These are phyloP conservation scores for Digitonthophagus gazella DNA, from an alignment of 2,888 invertebrate genomes.

Conservation along the genomic window DNA sequence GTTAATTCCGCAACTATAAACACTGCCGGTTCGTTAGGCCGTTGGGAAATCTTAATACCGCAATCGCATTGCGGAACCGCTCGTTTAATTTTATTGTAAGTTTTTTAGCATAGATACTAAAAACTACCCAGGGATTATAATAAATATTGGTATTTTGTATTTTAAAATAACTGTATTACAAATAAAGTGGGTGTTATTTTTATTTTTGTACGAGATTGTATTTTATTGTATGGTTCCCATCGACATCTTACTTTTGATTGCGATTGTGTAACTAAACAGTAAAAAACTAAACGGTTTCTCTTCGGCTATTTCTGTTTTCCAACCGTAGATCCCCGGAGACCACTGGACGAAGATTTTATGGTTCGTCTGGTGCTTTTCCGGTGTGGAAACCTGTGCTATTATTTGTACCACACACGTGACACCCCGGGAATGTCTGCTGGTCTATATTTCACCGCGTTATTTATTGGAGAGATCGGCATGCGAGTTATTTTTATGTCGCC, in stretches of 20 bases:
- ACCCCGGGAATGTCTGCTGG: constrained; percentile 5
- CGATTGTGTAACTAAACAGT: neutral
- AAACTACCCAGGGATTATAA: too few species aligned
- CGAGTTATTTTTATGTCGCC: constrained; percentile 6
- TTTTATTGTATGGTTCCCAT: too few species aligned
- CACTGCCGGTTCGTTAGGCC: neutral
- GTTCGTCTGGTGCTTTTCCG: neutral
- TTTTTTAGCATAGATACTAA: too few species aligned
- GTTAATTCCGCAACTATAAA: neutral
- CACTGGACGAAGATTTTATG: neutral
- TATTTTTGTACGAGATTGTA: too few species aligned
- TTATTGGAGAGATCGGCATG: constrained; percentile 15
- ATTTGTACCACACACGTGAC: constrained; percentile 9
- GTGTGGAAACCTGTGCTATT: neutral
- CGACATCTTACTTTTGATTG: neutral
- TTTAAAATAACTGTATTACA: too few species aligned
- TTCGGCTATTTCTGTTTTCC: neutral
- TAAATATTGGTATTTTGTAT: too few species aligned
- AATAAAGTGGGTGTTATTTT: too few species aligned
- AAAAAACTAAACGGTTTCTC: neutral
- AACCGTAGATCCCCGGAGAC: neutral
- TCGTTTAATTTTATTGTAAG: neutral
- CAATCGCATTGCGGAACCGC: neutral
- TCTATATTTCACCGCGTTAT: constrained; percentile 8
- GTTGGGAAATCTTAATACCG: neutral